Conservation (phyloP, 2,113 vertebrate genomes). For the Lanius collurio region DNA sequence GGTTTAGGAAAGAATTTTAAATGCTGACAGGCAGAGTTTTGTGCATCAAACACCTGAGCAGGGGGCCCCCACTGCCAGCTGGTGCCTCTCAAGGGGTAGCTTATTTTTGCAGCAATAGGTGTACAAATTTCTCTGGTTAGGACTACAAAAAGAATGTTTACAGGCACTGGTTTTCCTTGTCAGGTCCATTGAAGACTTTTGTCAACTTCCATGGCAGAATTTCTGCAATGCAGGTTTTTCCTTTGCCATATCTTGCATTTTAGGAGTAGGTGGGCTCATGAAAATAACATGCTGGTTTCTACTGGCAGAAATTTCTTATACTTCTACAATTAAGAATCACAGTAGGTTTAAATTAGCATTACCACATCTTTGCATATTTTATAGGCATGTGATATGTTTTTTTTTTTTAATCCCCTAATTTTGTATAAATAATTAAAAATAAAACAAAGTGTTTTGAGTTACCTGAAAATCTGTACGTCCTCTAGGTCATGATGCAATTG, state of each 20-base stretch:
- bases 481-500: conserved; percentile 89
- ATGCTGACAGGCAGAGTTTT: background rate
- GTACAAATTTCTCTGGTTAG: too few relatives aligned
- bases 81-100: background rate
- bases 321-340: background rate
- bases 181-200: background rate
- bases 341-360: background rate
- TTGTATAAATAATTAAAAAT: background rate
- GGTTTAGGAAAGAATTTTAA: background rate
- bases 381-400: background rate
- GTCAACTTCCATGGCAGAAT: background rate
- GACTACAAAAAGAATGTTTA: background rate
- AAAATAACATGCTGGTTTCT: background rate
- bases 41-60: background rate
- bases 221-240: background rate
- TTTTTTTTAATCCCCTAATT: background rate
- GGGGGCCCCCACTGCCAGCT: background rate
- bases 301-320: background rate
- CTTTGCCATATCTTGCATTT: background rate
- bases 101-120: background rate
- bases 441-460: accelerated
- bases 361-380: background rate
- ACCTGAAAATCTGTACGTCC: background rate
- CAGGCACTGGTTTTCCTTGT: background rate
- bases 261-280: background rate